Evolutionary conservation across 2,797 vertebrate species (phyloP), one percentile per base, ranked within the genome.

Genomic region (Sebastolobus alascanus): DNA sequence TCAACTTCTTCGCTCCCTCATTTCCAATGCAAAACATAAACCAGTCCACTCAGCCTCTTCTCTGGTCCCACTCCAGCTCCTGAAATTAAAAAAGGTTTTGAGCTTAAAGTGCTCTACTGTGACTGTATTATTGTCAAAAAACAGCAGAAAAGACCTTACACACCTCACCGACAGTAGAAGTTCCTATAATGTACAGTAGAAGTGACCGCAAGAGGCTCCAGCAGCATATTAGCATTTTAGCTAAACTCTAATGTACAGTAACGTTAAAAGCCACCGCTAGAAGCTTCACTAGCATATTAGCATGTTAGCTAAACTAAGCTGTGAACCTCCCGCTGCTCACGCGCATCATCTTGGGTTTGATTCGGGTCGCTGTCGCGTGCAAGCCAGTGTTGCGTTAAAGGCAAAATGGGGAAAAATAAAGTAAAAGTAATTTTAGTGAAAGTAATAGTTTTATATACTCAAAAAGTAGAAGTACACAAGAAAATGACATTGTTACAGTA

Each of bases 171-270:
- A 31, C n/a, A 31, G 43, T n/a, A 31, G 40, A 31, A 20, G 12
- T 16, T 3, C 0, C 38, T 7, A 20, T 4, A 14, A 25, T 14
- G 35, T n/a, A 52, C 50, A 52, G 50, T 25, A 37, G 33, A 63
- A 38, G 60, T 0, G 0, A 10, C 25, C 5, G 18, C 31, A 35
- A 31, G 59, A 0, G 18, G 0, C 31, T 12, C 59, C 18, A 20
- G 16, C 8, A 20, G 16, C 14, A 18, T 16, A 31, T 18, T 31
- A 8, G 4, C 55, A 59, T 4, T 10, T 25, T 55, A 25, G 22
- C 54, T 55, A 22, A 56, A 35, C 33, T 35, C 33, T 8, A 35
- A 35, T 35, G 7, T 35, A 35, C 33, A 35, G 33, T 35, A 35
- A 35, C 8, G 33, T 35, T 35, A 35, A 35, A 25, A 25, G 25